Base-by-base conservation (phyloP, 2,888 invertebrate genomes). In the Caenorhabditis japonica region DNA sequence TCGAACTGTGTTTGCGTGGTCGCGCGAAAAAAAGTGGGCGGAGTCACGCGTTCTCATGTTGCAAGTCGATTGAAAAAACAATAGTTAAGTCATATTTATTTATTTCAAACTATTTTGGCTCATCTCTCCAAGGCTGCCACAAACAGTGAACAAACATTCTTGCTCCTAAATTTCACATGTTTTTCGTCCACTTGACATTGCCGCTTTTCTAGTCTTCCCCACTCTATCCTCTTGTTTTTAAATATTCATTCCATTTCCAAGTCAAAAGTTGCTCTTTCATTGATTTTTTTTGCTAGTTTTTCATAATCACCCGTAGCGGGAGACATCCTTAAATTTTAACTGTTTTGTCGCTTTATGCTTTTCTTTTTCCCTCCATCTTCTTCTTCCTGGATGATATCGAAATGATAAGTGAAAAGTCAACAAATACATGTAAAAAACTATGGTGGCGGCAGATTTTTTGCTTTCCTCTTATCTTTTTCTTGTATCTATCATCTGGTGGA, bases 341-440 rank as follows among this genome's bases (percentile, higher is more conserved):
- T n/a, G n/a, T n/a, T n/a, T n/a, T n/a, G n/a, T n/a, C n/a, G n/a
- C n/a, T n/a, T n/a, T n/a, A n/a, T n/a, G n/a, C n/a, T n/a, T n/a
- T n/a, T n/a, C n/a, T n/a, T n/a, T n/a, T n/a, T n/a, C n/a, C n/a
- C n/a, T n/a, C n/a, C n/a, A n/a, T n/a, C n/a, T n/a, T n/a, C n/a
- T n/a, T n/a, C n/a, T 30, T 5, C 30, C 47, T 47, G 56, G 56
- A 66, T n/a, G n/a, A n/a, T 66, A 66, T 66, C 66, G 44, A 66
- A 66, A 56, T 66, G 66, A 66, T 66, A 66, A 66, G 66, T 66
- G 66, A 66, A 51, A 66, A 66, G 66, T 66, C 49, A 66, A 66
- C 43, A 66, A 66, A 53, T 66, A 10, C 10, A 30, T 5, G 66
- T 66, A 64, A 55, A 64, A 64, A 64, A 47, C 55, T 55, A 49